phyloP scores from a whole-genome alignment of 2,113 vertebrate species.

The Sylvietta virens region DNA sequence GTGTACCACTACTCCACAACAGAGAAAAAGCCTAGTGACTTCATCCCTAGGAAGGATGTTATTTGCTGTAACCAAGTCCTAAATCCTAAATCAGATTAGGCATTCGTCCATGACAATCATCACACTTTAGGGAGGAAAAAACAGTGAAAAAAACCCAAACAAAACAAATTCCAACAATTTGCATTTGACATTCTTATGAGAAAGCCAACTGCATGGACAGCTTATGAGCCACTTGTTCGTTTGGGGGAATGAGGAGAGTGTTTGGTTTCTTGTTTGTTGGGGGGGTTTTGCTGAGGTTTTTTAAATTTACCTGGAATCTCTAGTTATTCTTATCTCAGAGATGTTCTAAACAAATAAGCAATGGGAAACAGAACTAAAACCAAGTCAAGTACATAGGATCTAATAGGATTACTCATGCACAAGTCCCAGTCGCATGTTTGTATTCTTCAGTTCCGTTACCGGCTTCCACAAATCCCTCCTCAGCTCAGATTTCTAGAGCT shows the following conservation, averaged over 20 bases:
- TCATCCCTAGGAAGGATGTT: neutral
- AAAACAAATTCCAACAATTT: neutral
- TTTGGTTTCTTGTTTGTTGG: neutral
- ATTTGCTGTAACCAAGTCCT: neutral
- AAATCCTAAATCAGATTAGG: neutral
- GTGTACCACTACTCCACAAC: neutral
- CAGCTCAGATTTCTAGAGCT: neutral
- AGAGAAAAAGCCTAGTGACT: neutral
- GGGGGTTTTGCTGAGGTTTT: neutral
- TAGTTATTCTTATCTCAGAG: neutral
- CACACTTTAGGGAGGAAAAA: neutral
- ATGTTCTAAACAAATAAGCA: neutral
- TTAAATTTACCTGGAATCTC: neutral
- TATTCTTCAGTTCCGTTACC: neutral
- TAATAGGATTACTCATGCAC: neutral
- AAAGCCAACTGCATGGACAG: neutral
- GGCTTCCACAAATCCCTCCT: neutral
- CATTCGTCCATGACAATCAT: neutral
- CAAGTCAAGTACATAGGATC: neutral
- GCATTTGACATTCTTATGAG: neutral
- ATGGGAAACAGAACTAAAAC: neutral
- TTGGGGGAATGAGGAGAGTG: neutral
- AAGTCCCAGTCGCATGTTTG: fast-evolving
- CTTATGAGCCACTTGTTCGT: neutral
- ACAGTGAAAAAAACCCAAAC: neutral